Evolutionary conservation across 2,797 vertebrate genomes (phyloP).

Genomic region (Sebastes matsubarae): DNA sequence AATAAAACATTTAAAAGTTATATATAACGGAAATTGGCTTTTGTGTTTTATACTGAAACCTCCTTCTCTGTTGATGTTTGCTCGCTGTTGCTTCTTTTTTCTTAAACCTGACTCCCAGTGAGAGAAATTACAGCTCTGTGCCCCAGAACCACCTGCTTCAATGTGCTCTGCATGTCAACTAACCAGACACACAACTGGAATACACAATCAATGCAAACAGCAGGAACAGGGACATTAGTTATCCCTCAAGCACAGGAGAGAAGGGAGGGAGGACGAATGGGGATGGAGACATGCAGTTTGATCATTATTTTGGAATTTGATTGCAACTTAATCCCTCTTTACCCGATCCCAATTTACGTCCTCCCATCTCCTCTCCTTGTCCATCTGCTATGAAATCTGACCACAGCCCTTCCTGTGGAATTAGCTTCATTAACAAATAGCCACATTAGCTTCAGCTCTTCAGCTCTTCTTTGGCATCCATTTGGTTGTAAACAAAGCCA

Average conservation of each 20-base stretch:
- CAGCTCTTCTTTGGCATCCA: constrained; percentile 38
- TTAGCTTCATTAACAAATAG: constrained; percentile 32
- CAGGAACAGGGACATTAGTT: constrained; percentile 4
- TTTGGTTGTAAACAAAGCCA: constrained; percentile 6
- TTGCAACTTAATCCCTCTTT: neutral
- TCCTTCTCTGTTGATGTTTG: neutral
- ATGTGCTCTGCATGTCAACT: constrained; percentile 67
- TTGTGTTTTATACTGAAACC: neutral
- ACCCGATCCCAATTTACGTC: neutral
- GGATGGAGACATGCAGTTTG: constrained; percentile 15
- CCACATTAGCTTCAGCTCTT: constrained; percentile 39
- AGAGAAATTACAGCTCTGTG: constrained; percentile 62
- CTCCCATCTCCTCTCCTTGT: neutral
- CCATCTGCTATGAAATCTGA: constrained; percentile 33
- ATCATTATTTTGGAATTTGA: constrained; percentile 29
- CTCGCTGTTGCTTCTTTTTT: constrained; percentile 11
- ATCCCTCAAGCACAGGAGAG: constrained; percentile 26
- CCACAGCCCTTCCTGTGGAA: constrained; percentile 2
- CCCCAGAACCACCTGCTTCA: constrained; percentile 59
- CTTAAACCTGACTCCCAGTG: constrained; percentile 40
- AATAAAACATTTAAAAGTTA: neutral
- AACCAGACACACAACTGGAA: constrained; percentile 56
- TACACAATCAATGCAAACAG: constrained; percentile 61
- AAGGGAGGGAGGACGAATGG: neutral
- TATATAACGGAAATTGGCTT: neutral